These are phyloP conservation scores for Melieria picta DNA, from an alignment of 2,888 invertebrate genomes.

Conservation along the genomic window DNA sequence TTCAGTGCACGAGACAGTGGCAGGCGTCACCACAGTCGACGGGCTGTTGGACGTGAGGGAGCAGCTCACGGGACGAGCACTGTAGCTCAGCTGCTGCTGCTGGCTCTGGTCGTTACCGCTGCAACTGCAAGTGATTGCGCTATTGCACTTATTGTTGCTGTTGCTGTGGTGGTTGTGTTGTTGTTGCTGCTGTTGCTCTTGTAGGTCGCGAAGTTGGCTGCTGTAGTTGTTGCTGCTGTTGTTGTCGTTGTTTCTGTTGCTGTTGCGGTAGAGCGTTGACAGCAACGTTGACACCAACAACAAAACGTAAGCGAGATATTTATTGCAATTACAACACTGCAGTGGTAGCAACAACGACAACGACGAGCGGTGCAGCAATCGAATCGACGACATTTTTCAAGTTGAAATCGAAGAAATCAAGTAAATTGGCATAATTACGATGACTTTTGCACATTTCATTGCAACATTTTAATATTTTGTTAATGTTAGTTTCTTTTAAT, in stretches of 20 bases:
- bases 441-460: conserved; percentile 53
- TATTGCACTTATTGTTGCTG: conserved; percentile 36
- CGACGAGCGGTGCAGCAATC: conserved; percentile 55
- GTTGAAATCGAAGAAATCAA: conserved; percentile 64
- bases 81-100: neutral
- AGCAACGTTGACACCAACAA: conserved; percentile 53
- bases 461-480: conserved; percentile 53
- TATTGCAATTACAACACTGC: conserved; percentile 63
- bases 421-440: conserved; percentile 64
- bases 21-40: too few species aligned
- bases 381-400: conserved; percentile 65
- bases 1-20: too few species aligned
- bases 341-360: conserved; percentile 64
- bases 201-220: conserved; percentile 28
- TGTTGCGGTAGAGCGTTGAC: conserved; percentile 43
- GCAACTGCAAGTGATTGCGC: conserved; percentile 41
- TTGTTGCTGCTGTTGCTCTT: conserved; percentile 25
- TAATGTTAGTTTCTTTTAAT: too few species aligned
- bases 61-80: neutral
- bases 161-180: conserved; percentile 35
- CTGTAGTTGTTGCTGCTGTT: conserved; percentile 37
- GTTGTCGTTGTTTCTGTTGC: conserved; percentile 38
- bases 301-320: conserved; percentile 52
- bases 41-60: too few species aligned
- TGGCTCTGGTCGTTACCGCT: conserved; percentile 23